Base-by-base conservation (phyloP, 1,140 invertebrate species). In the Achroia grisella region DNA sequence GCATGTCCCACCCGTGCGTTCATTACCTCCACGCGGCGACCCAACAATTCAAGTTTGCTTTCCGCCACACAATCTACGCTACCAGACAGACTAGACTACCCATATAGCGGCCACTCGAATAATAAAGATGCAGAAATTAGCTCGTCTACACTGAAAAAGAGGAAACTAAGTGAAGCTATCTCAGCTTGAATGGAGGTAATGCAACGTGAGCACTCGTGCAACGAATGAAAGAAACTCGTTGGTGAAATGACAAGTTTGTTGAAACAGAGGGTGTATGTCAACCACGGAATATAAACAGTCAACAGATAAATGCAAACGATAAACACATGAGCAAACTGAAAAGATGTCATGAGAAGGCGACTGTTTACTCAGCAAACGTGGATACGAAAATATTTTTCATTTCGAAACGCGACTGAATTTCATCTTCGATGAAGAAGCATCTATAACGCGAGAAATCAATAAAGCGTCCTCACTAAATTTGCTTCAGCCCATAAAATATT, bases 81-180 rank as follows among this genome's bases (percentile, higher is more conserved):
- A 67, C 55, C 69, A 79, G 74, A 77, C 72, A 73, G 66, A 68
- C 77, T 75, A 71, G 50, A 74, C 70, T 62, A 63, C 53, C 63
- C 70, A 65, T 73, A 71, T 64, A 79, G 63, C 53, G 70, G 47
- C 74, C 78, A 81, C 78, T 82, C 75, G 78, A 85, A 85, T 85
- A 82, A 85, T 82, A 85, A 84, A 85, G 78, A 80, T 82, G 72
- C 68, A 82, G 71, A 73, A 85, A 85, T 85, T 85, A 82, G 79
- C 77, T 74, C 65, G 78, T 62, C 74, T 64, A 58, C 58, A 73
- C 62, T 76, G 66, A 75, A 80, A 81, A 79, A 82, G 71, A 74
- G 69, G 78, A 85, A 85, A 85, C 81, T 85, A 85, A 85, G 81
- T 82, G 80, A 81, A 80, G 72, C 80, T 79, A 84, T 84, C 78